Base-by-base conservation (phyloP, 2,888 invertebrate genomes). In the Aromia moschata region DNA sequence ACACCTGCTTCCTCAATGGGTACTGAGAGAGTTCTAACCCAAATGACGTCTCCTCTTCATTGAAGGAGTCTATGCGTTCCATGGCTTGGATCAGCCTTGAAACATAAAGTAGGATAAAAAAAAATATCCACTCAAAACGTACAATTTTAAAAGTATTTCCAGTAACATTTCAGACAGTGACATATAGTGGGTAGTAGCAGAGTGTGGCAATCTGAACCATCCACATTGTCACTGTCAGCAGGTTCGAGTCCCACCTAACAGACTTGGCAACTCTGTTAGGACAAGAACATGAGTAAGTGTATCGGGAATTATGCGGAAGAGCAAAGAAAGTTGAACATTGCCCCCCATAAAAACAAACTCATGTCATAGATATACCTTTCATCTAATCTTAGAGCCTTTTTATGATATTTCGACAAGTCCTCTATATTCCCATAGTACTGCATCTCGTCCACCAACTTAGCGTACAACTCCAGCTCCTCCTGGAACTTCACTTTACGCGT, bases 21-120 rank as follows among this genome's bases (percentile, higher is more conserved):
- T 97, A 98, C 69, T 92, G 90, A 0, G 96, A 94, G 5, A 89
- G 77, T 74, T 95, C 92, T 88, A 92, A 96, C 9, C 91, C 93
- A 76, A 91, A 97, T 12, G 95, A 86, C 20, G 86, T 83, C 77
- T 98, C 98, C 78, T 98, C 97, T 75, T 90, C 90, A 77, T 98
- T 98, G 72, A 98, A 95, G 59, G 88, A 86, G 72, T 95, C 93
- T 62, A 96, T 94, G 60, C 85, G 88, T 41, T 87, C 85, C 80
- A 94, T 87, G 2, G 95, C 96, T 2, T 82, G 78, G 41, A 88
- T 81, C 60, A 95, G 82, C 75, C 89, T 86, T 25, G 12, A 53
- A 56, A 46, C 11, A 33, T 10, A 33, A 33, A n/a, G n/a, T n/a
- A n/a, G n/a, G n/a, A n/a, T n/a, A n/a, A n/a, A n/a, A n/a, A n/a